Evolutionary conservation across 2,797 vertebrate species (phyloP), one percentile per base, ranked within the genome.

Genomic region (Anguilla marmorata): DNA sequence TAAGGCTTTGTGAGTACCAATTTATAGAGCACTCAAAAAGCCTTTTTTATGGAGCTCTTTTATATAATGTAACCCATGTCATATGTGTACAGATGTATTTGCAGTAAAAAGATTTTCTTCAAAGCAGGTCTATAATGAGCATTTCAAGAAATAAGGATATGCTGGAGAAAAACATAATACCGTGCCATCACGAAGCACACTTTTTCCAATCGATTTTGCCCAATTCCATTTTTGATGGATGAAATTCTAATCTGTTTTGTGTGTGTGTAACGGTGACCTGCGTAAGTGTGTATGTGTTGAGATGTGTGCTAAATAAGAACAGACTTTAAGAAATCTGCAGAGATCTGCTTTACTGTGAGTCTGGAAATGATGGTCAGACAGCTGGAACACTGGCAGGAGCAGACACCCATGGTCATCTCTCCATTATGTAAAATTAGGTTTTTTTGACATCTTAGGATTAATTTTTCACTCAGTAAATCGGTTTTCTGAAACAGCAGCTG

Each of bases 401-500:
- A 24, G 41, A 4, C 41, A 82, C 45, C n/a, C 21, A 50, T 11
- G 21, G 45, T 82, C 79, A 50, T 82, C 79, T 50, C 7, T 8
- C 21, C 79, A 82, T 82, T 82, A 41, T 76, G 74, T 37, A 82
- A 82, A 50, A 50, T 6, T 11, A 50, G 0, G 0, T 1, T 14
- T 48, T 80, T 80, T 50, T 50, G 5, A 82, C 79, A 82, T 45
- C 79, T 82, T 9, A n/a, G 19, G 21, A 82, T 45, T 45, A 16
- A 5, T 45, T 80, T 80, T 45, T 12, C 41, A 45, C 21, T 80
- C 79, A 80, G 76, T 50, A 50, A 21, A 82, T 48, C 3, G 50
- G 41, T 82, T n/a, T 82, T 82, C 30, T 82, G 79, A 45, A 79
- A 19, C 24, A 82, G 79, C 45, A 82, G 45, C 21, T n/a, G 45